These are phyloP conservation scores for Nematopogon swammerdamellus DNA, from an alignment of 2,888 invertebrate species.

Conservation along the genomic window DNA sequence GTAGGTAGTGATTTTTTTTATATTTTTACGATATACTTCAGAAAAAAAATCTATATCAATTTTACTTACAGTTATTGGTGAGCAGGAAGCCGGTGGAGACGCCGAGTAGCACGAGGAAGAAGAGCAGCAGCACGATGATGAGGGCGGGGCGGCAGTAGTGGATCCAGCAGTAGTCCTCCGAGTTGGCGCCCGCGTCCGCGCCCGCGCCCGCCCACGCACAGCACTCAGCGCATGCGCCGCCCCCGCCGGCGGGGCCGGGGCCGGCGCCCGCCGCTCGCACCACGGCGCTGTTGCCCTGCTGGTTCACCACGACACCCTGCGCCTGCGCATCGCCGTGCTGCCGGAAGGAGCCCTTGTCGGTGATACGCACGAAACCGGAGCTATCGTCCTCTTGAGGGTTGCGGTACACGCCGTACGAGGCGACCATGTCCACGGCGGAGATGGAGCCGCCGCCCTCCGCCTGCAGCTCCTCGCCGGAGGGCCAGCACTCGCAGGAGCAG, in stretches of 20 bases:
- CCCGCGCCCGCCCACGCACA: constrained; percentile 28
- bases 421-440: constrained; percentile 51
- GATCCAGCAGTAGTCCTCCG: constrained; percentile 51
- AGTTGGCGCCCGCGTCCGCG: constrained; percentile 32
- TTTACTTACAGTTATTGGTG: constrained; percentile 56
- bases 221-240: constrained; percentile 29
- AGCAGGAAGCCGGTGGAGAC: constrained; percentile 55
- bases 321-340: constrained; percentile 43
- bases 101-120: constrained; percentile 54
- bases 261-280: constrained; percentile 27
- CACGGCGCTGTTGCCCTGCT: constrained; percentile 50
- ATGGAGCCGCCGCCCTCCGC: constrained; percentile 40
- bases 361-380: constrained; percentile 42
- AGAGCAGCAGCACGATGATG: constrained; percentile 47
- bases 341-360: constrained; percentile 37
- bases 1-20: no score
- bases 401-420: constrained; percentile 52
- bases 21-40: no score
- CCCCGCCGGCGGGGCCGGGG: constrained; percentile 18
- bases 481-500: constrained; percentile 54
- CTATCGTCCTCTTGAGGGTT: constrained; percentile 43
- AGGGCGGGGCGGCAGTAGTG: constrained; percentile 54
- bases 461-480: constrained; percentile 40
- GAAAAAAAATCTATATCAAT: no score
- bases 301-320: constrained; percentile 51